Conservation (phyloP, 2,113 vertebrate species). For the Sakesphorus luctuosus region DNA sequence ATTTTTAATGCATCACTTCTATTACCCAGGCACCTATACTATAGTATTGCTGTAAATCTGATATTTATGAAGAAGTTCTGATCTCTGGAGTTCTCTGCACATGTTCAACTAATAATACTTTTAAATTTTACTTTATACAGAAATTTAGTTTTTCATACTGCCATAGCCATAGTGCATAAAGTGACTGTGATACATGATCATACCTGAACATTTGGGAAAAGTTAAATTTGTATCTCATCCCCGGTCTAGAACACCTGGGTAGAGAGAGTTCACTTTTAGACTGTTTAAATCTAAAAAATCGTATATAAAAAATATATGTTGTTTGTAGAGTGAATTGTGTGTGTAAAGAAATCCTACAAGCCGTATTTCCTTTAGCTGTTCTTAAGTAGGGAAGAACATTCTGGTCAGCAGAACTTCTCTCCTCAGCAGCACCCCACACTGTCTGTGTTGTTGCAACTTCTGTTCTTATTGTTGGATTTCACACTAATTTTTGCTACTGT, state of each 20-base stretch:
- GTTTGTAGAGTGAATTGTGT: not conserved
- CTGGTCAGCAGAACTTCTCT: not conserved
- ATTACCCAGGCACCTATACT: not conserved
- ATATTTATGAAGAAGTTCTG: not conserved
- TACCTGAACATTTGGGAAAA: not conserved
- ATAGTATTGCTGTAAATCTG: not conserved
- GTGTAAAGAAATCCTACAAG: not conserved
- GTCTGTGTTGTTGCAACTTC: not conserved
- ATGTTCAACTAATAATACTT: not conserved
- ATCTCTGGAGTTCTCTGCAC: not conserved
- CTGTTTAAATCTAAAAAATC: not conserved
- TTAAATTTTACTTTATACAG: not conserved
- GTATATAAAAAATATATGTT: not conserved
- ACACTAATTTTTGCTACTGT: slow-evolving; percentile 50
- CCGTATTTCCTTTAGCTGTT: not conserved
- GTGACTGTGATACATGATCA: not conserved
- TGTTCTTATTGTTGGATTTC: not conserved
- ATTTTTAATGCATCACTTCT: not conserved
- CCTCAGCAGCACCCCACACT: not conserved
- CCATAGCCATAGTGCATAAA: not conserved
- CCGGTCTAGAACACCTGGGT: not conserved
- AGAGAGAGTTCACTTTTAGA: not conserved
- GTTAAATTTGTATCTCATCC: not conserved
- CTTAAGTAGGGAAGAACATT: not conserved
- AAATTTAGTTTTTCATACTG: not conserved